Conservation (phyloP, 2,113 vertebrate species). For the Pteropus alecto region DNA sequence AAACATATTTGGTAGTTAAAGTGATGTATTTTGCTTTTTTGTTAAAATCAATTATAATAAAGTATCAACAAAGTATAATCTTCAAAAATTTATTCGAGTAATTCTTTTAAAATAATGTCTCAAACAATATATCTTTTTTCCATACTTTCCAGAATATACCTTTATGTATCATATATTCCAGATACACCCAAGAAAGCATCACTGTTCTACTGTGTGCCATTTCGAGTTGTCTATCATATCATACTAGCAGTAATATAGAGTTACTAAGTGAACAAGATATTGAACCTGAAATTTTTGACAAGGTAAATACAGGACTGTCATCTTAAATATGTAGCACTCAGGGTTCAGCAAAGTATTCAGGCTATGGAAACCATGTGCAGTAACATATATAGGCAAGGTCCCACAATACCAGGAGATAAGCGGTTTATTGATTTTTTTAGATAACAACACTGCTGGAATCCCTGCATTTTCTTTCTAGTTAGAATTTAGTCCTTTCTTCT, state of each 20-base stretch:
- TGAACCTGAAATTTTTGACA: conserved; percentile 51
- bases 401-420: neutral
- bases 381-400: neutral
- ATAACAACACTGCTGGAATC: neutral
- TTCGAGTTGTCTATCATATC: conserved; percentile 31
- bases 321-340: neutral
- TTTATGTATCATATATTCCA: neutral
- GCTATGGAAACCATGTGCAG: neutral
- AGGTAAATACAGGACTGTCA: conserved; percentile 39
- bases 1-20: neutral
- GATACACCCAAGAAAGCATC: neutral
- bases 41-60: neutral
- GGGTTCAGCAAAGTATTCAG: neutral
- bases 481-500: neutral
- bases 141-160: neutral
- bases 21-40: neutral
- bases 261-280: conserved; percentile 48
- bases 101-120: neutral
- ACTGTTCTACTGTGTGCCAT: neutral
- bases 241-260: conserved; percentile 10
- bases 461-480: neutral
- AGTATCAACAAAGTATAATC: neutral
- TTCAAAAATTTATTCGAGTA: neutral
- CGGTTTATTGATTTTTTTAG: conserved; percentile 33
- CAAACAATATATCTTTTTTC: neutral